Evolutionary conservation across 2,113 vertebrate species (phyloP).

Genomic region (Cochlearius cochlearius): DNA sequence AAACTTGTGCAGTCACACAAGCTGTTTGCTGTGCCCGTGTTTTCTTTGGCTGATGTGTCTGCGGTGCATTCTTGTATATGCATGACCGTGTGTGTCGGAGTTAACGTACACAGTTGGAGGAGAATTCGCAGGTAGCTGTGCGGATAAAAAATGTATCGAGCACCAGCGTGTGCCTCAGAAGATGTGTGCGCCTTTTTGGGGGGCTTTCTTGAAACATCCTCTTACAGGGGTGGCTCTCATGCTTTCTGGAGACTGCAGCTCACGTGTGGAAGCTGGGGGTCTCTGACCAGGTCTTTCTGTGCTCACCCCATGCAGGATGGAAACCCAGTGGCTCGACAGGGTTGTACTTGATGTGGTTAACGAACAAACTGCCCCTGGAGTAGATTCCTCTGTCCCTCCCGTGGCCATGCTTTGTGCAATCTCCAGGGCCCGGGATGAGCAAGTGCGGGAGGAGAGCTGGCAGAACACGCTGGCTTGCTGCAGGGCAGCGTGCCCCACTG

Average conservation of each 20-base stretch:
- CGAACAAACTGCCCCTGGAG: background rate
- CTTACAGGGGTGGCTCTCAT: rapidly evolving
- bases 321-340: background rate
- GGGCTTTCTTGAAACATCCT: background rate
- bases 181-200: background rate
- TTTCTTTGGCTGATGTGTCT: background rate
- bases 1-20: background rate
- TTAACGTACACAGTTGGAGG: background rate
- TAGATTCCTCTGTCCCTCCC: background rate
- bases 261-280: background rate
- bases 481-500: background rate
- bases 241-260: background rate
- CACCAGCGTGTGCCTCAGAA: background rate
- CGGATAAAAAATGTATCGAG: background rate
- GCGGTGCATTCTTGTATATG: rapidly evolving
- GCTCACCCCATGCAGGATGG: background rate
- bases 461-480: background rate
- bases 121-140: background rate
- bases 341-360: background rate
- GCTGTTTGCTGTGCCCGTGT: background rate
- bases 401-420: background rate
- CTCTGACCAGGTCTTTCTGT: background rate
- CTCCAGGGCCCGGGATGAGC: background rate
- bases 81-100: background rate
- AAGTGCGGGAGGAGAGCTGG: background rate